Evolutionary conservation across 2,113 vertebrate species (phyloP).

Genomic region (Stegastes partitus): DNA sequence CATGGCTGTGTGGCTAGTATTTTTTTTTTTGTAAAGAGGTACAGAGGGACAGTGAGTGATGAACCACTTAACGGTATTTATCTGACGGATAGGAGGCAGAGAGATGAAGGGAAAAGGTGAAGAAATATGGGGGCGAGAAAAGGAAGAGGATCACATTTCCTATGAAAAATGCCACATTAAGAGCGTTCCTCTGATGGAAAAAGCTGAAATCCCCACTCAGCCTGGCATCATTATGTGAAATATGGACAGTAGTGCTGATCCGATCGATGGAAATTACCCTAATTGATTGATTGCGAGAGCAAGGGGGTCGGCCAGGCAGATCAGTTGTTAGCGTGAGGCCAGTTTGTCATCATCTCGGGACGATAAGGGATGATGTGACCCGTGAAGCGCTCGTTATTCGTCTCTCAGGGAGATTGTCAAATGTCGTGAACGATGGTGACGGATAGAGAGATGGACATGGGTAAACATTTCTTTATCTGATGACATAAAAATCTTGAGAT

Average conservation of each 20-base stretch:
- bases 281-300: constrained; percentile 60
- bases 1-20: constrained; percentile 30
- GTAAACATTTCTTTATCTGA: not conserved
- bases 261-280: constrained; percentile 54
- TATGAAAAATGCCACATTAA: constrained; percentile 5
- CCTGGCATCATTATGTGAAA: constrained; percentile 3
- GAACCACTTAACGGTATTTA: constrained; percentile 50
- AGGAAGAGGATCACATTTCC: not conserved
- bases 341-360: constrained; percentile 69
- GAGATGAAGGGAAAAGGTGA: not conserved
- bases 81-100: constrained; percentile 18
- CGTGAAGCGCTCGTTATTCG: constrained; percentile 56
- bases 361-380: constrained; percentile 52
- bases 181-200: constrained; percentile 9
- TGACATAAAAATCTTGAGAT: too few relatives aligned
- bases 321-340: constrained; percentile 44
- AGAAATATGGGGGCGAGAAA: constrained; percentile 2
- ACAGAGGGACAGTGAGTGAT: constrained; percentile 45
- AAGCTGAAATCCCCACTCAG: constrained; percentile 1
- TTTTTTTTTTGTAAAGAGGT: constrained; percentile 8
- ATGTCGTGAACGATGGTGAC: constrained; percentile 28
- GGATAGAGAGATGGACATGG: constrained; percentile 4
- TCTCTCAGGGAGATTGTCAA: constrained; percentile 49
- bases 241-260: constrained; percentile 15
- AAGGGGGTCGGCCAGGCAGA: constrained; percentile 18